Percentiles rank a stretch among this genome's conserved stretches.
phyloP scores from a whole-genome alignment of 2,113 vertebrate species.

The Sporophila hypoxantha region DNA sequence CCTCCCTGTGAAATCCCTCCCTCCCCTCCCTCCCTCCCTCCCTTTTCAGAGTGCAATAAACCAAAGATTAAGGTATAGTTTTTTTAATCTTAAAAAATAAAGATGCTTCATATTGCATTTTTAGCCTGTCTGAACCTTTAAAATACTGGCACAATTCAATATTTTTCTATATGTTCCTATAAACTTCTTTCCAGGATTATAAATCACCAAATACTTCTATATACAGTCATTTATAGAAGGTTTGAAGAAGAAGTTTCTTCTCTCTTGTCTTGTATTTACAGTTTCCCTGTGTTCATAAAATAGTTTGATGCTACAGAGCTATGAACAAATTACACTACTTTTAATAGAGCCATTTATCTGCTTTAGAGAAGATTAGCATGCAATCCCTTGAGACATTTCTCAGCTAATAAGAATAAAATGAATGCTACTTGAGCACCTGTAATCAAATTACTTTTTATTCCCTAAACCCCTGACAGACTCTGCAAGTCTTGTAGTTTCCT shows the following conservation, averaged over 20 bases:
- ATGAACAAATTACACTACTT: constrained; percentile 54
- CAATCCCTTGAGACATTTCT: constrained; percentile 56
- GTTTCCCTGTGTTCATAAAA: constrained; percentile 54
- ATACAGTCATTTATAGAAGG: not conserved
- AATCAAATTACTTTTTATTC: constrained; percentile 72
- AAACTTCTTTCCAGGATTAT: constrained; percentile 4
- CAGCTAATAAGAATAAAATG: constrained; percentile 71
- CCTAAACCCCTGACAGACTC: constrained; percentile 51
- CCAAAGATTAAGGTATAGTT: not conserved
- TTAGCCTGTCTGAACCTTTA: not conserved
- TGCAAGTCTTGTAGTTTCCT: constrained; percentile 27
- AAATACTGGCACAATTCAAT: not conserved
- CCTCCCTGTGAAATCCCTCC: not conserved
- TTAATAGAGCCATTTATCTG: constrained; percentile 69
- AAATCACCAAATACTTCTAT: constrained; percentile 29
- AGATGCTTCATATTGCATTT: not conserved
- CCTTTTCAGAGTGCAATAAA: not conserved
- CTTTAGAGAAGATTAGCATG: constrained; percentile 61
- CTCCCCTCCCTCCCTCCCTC: rapidly evolving
- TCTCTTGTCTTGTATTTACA: constrained; percentile 54
- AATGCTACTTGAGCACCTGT: constrained; percentile 65
- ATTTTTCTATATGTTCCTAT: not conserved
- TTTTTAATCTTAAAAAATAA: not conserved
- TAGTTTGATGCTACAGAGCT: constrained; percentile 47
- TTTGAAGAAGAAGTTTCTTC: constrained; percentile 30